Percentiles rank a stretch among this genome's conserved stretches.
Conservation (phyloP, 2,113 vertebrate species). For the Sialia sialis region DNA sequence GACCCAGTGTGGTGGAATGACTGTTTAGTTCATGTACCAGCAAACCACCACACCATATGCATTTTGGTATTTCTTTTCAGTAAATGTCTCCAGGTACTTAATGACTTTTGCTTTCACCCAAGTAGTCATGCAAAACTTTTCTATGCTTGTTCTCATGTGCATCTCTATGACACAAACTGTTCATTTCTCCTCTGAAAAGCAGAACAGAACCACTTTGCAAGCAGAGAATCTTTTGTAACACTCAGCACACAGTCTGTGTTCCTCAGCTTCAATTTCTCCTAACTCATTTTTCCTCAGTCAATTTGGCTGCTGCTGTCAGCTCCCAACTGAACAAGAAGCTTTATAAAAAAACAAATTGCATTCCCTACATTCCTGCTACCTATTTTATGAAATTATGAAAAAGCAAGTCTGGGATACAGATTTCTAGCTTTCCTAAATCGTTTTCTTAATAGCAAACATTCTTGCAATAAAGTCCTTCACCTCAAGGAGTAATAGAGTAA, state of each 20-base stretch:
- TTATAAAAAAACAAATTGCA: slow-evolving; percentile 6
- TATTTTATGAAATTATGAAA: slow-evolving; percentile 1
- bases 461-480: neutral
- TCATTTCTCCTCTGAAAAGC: neutral
- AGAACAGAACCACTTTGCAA: neutral
- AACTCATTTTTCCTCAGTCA: slow-evolving; percentile 28
- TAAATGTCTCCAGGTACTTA: slow-evolving; percentile 12
- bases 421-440: neutral
- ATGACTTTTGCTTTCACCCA: neutral
- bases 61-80: neutral
- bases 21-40: neutral
- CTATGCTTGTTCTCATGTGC: neutral
- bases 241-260: neutral
- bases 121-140: neutral
- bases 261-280: neutral
- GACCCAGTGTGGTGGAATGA: neutral
- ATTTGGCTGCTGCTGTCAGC: slow-evolving; percentile 25
- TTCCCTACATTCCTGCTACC: neutral
- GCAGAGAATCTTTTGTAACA: neutral
- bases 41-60: neutral
- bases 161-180: neutral
- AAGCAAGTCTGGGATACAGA: neutral
- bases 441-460: neutral
- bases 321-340: neutral
- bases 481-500: neutral